Percentiles rank a stretch among this genome's conserved stretches.
Evolutionary conservation across 2,113 vertebrate genomes (phyloP).

Genomic region (Sceloporus undulatus): DNA sequence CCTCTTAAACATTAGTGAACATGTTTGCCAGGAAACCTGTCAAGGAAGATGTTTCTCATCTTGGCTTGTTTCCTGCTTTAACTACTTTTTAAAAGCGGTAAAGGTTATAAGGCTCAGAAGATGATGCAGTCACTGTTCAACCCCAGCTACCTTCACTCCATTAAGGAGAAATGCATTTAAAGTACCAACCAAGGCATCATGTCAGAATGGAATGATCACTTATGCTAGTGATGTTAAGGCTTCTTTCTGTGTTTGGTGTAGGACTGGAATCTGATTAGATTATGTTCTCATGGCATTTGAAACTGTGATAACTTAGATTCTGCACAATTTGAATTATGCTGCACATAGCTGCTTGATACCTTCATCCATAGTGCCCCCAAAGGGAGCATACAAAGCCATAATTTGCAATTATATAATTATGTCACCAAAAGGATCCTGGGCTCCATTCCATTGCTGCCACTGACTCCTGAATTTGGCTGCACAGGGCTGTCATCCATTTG

Average conservation of each 20-base stretch:
- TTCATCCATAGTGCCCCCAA: too few relatives aligned
- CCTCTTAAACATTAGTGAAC: constrained; percentile 25
- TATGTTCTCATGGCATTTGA: background rate
- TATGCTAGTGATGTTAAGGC: background rate
- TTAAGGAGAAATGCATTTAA: background rate
- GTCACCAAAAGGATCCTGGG: too few relatives aligned
- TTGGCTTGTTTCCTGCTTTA: constrained; percentile 30
- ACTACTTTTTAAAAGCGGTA: background rate
- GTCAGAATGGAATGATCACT: background rate
- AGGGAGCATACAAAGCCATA: too few relatives aligned
- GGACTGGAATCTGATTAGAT: background rate
- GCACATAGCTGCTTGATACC: too few relatives aligned
- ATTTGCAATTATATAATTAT: too few relatives aligned
- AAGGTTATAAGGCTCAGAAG: background rate
- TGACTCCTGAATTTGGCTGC: too few relatives aligned
- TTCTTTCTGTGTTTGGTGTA: background rate
- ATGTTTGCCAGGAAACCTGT: constrained; percentile 18
- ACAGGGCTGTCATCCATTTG: too few relatives aligned
- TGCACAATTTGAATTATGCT: background rate
- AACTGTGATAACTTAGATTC: background rate
- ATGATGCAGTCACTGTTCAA: background rate
- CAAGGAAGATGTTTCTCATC: background rate
- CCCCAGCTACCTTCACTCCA: background rate
- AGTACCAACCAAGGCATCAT: background rate
- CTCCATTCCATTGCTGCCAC: too few relatives aligned